Percentiles rank a stretch among this genome's conserved stretches.
phyloP scores from a whole-genome alignment of 2,888 invertebrate genomes.

The Erebia palarica region DNA sequence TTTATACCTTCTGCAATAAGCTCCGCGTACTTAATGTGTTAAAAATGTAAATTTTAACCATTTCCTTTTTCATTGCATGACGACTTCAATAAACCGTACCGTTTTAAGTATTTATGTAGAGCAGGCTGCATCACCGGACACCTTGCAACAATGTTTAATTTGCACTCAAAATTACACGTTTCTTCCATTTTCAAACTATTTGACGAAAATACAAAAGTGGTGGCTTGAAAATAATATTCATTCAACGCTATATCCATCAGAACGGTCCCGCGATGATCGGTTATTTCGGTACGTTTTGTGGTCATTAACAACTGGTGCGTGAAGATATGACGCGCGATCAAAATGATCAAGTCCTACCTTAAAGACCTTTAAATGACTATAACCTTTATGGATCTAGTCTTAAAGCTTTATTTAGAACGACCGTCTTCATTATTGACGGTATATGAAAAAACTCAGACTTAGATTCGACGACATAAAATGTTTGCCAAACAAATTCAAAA shows the following conservation, averaged over 20 bases:
- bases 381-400: not conserved
- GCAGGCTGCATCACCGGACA: not conserved
- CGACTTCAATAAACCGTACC: not conserved
- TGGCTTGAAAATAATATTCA: constrained; percentile 9
- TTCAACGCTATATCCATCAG: constrained; percentile 44
- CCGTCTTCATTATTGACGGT: not conserved
- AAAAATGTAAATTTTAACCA: not conserved
- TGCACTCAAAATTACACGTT: not conserved
- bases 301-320: constrained; percentile 13
- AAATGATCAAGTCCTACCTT: constrained; percentile 6
- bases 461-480: not conserved
- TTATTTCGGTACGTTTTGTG: constrained; percentile 54
- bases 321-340: constrained; percentile 15
- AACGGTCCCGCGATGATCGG: constrained; percentile 57
- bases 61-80: not conserved
- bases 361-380: not conserved
- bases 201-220: not conserved
- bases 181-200: not conserved
- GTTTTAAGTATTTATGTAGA: not conserved
- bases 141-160: not conserved
- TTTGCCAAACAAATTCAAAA: constrained; percentile 16
- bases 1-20: not conserved
- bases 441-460: not conserved
- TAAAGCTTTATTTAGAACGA: not conserved
- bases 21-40: not conserved